Percentiles rank a stretch among this genome's conserved stretches.
These are phyloP conservation scores for Dipodomys ordii DNA, from an alignment of 2,113 vertebrate species.

Conservation along the genomic window DNA sequence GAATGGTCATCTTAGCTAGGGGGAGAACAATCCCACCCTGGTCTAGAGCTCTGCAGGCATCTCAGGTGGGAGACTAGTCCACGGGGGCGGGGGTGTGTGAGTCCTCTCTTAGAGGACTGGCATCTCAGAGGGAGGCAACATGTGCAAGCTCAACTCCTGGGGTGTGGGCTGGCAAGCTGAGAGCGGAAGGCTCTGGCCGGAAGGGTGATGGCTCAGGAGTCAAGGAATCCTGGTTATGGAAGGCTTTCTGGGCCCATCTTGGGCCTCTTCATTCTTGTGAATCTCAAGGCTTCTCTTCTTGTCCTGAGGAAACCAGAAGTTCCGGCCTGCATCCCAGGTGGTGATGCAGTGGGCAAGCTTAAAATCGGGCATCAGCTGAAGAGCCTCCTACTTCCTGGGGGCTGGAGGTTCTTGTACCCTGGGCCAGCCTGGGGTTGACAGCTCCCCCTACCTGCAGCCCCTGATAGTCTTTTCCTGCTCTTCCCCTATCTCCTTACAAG, in stretches of 20 bases:
- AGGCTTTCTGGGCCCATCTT: neutral
- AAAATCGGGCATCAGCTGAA: neutral
- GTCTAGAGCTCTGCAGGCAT: neutral
- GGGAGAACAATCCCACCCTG: neutral
- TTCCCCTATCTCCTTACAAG: neutral
- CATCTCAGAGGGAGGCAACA: neutral
- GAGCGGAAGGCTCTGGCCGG: neutral
- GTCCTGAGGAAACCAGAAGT: neutral
- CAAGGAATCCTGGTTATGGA: neutral
- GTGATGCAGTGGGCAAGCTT: neutral
- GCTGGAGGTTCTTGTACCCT: neutral
- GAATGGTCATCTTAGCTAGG: neutral
- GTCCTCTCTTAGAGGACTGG: neutral
- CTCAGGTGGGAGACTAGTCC: neutral
- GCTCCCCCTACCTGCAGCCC: fast-evolving
- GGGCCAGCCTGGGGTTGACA: neutral
- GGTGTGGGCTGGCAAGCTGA: neutral
- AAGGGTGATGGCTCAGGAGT: neutral
- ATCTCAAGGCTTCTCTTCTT: neutral
- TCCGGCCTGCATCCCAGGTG: neutral
- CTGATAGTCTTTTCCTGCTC: neutral
- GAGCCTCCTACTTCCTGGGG: neutral
- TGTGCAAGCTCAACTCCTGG: neutral
- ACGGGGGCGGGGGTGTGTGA: neutral
- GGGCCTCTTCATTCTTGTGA: neutral